A percentile compares a stretch with the other conserved stretches of the same genome.
Evolutionary conservation across 2,888 invertebrate species (phyloP).

Genomic region (Glaucopsyche alexis): DNA sequence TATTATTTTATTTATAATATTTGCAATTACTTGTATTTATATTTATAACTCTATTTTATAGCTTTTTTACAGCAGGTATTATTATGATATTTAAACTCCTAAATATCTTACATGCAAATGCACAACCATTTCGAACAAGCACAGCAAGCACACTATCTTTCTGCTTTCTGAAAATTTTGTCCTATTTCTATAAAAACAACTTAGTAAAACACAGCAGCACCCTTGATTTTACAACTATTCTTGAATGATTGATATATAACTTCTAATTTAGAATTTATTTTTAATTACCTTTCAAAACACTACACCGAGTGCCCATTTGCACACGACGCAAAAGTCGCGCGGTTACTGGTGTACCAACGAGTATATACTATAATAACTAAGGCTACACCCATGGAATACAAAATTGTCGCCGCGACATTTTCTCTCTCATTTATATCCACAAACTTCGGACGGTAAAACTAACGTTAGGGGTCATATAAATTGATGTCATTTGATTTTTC

Average conservation of each 20-base stretch:
- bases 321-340: neutral
- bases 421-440: neutral
- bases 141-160: slow-evolving; percentile 15
- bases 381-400: neutral
- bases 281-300: neutral
- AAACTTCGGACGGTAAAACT: neutral
- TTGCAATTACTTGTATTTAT: neutral
- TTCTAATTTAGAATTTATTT: neutral
- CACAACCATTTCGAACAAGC: slow-evolving; percentile 6
- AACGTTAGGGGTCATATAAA: neutral
- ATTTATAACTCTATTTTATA: neutral
- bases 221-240: neutral
- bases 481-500: neutral
- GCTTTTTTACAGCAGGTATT: neutral
- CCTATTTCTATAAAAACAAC: neutral
- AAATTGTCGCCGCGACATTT: slow-evolving; percentile 1
- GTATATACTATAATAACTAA: too few species aligned
- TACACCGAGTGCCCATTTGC: neutral
- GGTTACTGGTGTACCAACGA: neutral
- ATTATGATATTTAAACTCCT: neutral
- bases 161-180: neutral
- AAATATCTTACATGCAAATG: slow-evolving; percentile 3
- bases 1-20: neutral
- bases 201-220: neutral
- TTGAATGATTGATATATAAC: neutral